Conservation (phyloP, 1,140 invertebrate genomes). For the Maniola jurtina region DNA sequence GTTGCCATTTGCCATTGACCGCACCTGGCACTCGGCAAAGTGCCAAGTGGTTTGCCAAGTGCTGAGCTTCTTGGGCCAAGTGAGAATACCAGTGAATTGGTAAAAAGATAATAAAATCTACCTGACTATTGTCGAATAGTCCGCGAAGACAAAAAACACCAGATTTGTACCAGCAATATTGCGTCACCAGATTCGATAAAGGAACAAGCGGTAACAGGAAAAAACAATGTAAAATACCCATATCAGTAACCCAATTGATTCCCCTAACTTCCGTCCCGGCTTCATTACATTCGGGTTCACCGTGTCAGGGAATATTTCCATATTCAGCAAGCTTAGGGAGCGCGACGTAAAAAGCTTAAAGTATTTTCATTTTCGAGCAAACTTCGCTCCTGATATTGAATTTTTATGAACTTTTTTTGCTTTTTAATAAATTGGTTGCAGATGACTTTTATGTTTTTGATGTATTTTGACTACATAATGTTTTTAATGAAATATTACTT, state of each 20-base stretch:
- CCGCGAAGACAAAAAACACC: not conserved
- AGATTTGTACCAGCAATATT: not conserved
- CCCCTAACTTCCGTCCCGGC: not conserved
- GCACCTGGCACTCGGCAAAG: too few relatives aligned
- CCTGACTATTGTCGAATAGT: not conserved
- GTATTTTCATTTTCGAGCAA: constrained; percentile 3
- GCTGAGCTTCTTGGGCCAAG: too few relatives aligned
- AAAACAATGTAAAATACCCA: constrained; percentile 4
- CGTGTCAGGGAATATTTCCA: not conserved
- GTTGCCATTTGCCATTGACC: too few relatives aligned
- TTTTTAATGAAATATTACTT: too few relatives aligned
- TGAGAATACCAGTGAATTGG: too few relatives aligned
- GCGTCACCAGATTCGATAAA: constrained; percentile 1
- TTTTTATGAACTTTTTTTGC: not conserved
- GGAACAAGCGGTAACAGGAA: not conserved
- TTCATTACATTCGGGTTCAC: not conserved
- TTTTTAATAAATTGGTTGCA: not conserved
- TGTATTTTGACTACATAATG: too few relatives aligned
- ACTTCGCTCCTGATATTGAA: not conserved
- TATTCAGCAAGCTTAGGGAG: not conserved
- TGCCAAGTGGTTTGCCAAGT: too few relatives aligned
- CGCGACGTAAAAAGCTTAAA: constrained; percentile 1
- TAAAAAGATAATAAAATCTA: too few relatives aligned
- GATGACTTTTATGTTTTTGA: not conserved
- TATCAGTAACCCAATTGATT: constrained; percentile 3